Evolutionary conservation across 1,140 invertebrate genomes (phyloP).

Genomic region (Listronotus oregonensis): DNA sequence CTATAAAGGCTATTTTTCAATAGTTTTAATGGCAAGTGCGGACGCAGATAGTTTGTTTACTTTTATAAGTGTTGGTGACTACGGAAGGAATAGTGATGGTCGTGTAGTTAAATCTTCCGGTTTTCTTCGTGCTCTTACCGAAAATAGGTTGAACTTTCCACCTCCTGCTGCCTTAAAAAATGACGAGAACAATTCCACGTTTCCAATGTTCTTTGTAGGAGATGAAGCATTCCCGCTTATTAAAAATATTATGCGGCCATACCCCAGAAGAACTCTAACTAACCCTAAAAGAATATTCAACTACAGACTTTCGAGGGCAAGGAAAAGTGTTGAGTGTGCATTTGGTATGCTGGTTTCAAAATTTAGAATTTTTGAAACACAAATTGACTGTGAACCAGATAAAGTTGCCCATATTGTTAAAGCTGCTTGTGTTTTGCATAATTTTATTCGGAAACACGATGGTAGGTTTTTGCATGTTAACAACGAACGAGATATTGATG

Average conservation of each 20-base stretch:
- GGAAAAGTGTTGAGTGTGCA: too few species aligned
- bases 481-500: too few species aligned
- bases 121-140: constrained; percentile 19
- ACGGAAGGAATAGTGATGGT: constrained; percentile 14
- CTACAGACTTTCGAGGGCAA: too few species aligned
- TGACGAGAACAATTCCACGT: constrained; percentile 11
- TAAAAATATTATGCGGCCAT: constrained; percentile 39
- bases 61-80: constrained; percentile 17
- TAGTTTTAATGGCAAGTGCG: constrained; percentile 8
- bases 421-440: too few species aligned
- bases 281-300: too few species aligned
- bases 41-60: constrained; percentile 17
- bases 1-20: too few species aligned
- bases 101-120: constrained; percentile 15
- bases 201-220: constrained; percentile 31
- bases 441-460: too few species aligned
- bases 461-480: too few species aligned
- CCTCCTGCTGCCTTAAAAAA: constrained; percentile 9
- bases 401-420: too few species aligned
- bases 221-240: constrained; percentile 39
- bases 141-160: constrained; percentile 27
- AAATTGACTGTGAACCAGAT: too few species aligned
- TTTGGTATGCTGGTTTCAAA: too few species aligned
- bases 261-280: constrained; percentile 28
- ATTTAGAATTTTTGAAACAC: too few species aligned